Percentiles rank a stretch among this genome's conserved stretches.
These are phyloP conservation scores for Falcaria lacertinaria DNA, from an alignment of 2,888 invertebrate genomes.

Conservation along the genomic window DNA sequence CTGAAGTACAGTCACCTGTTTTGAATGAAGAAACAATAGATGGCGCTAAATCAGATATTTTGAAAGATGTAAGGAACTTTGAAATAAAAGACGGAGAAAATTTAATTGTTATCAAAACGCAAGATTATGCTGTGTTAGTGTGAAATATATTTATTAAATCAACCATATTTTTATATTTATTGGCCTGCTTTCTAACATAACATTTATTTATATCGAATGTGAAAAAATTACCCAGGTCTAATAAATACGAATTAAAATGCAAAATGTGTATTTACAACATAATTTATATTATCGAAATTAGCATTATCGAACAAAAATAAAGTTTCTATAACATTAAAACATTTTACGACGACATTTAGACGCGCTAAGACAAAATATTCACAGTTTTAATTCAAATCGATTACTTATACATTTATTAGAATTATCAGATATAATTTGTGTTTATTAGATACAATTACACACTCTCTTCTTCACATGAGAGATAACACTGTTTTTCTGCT, in stretches of 20 bases:
- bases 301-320: constrained; percentile 35
- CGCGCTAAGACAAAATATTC: constrained; percentile 21
- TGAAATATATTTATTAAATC: constrained; percentile 1
- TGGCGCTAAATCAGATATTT: constrained; percentile 9
- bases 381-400: constrained; percentile 3
- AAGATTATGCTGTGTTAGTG: constrained; percentile 25
- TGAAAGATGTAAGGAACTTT: constrained; percentile 17
- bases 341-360: constrained; percentile 20
- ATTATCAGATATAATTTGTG: too few relatives aligned
- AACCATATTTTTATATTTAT: not conserved
- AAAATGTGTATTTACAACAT: constrained; percentile 14
- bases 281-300: constrained; percentile 24
- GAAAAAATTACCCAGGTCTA: too few relatives aligned
- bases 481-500: too few relatives aligned
- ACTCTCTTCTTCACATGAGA: too few relatives aligned
- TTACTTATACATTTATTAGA: too few relatives aligned
- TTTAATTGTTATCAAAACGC: constrained; percentile 20
- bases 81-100: constrained; percentile 22
- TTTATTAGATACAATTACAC: too few relatives aligned
- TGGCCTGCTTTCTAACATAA: too few relatives aligned
- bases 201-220: too few relatives aligned
- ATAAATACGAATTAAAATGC: too few relatives aligned
- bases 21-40: constrained; percentile 3
- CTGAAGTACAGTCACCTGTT: not conserved
- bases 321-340: constrained; percentile 33